Conservation (phyloP, 2,113 vertebrate genomes). For the Lathamus discolor region DNA sequence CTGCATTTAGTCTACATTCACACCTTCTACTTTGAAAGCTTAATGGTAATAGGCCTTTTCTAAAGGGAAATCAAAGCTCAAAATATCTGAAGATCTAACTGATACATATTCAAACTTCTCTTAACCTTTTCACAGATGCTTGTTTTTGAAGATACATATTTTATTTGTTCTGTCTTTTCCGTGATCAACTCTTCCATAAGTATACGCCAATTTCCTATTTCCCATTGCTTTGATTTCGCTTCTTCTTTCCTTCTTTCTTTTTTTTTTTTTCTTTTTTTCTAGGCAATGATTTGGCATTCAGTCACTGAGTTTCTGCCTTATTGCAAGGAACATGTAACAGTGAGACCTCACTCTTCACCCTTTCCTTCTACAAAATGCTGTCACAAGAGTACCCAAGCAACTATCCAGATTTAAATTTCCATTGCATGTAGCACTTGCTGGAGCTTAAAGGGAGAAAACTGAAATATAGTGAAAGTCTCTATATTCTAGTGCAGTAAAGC, state of each 20-base stretch:
- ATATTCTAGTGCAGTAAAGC: not conserved
- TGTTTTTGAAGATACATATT: not conserved
- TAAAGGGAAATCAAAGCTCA: not conserved
- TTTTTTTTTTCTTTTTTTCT: not conserved
- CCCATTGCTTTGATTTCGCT: not conserved
- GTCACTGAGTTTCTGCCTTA: not conserved
- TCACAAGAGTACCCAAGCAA: not conserved
- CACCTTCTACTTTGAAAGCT: not conserved
- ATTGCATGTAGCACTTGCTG: not conserved
- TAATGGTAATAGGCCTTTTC: not conserved
- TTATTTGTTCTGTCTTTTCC: not conserved
- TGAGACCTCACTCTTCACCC: accelerated
- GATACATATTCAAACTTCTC: not conserved
- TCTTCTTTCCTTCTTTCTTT: not conserved
- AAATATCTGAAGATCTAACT: not conserved
- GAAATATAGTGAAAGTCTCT: not conserved
- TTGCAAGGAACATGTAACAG: not conserved
- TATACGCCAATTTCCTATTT: not conserved
- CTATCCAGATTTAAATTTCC: not conserved
- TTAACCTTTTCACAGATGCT: not conserved
- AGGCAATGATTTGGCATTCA: not conserved
- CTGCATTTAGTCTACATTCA: not conserved
- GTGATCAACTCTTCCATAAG: not conserved
- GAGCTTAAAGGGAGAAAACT: not conserved
- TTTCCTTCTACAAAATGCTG: not conserved